Percentiles rank a stretch among this genome's conserved stretches.
These are phyloP conservation scores for Morpho achilles DNA, from an alignment of 2,888 invertebrate genomes.

Conservation along the genomic window DNA sequence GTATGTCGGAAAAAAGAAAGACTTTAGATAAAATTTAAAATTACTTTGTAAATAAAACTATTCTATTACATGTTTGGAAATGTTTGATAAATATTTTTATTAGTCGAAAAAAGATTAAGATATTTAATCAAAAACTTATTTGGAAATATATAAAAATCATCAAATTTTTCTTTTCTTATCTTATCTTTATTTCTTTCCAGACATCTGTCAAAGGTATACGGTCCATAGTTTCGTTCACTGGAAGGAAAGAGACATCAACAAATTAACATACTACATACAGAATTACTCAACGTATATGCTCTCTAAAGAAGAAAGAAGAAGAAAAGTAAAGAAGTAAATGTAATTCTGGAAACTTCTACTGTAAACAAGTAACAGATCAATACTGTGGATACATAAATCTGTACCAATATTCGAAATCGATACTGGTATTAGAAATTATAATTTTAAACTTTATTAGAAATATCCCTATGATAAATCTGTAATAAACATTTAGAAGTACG, in stretches of 20 bases:
- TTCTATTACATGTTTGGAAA: no score
- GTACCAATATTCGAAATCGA: no score
- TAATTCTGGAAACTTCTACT: neutral
- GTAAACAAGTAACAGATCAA: neutral
- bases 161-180: neutral
- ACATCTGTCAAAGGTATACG: slow-evolving; percentile 92
- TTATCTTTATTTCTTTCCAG: slow-evolving; percentile 70
- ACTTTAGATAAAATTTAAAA: neutral
- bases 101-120: no score
- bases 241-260: slow-evolving; percentile 80
- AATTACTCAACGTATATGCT: neutral
- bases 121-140: no score
- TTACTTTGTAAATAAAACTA: neutral
- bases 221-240: slow-evolving; percentile 90
- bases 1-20: neutral
- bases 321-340: neutral
- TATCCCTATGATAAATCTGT: no score
- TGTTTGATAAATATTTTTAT: no score
- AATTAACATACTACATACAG: slow-evolving; percentile 29
- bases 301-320: neutral
- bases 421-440: no score
- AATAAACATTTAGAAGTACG: no score
- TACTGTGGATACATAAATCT: neutral
- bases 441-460: no score
- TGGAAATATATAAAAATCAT: no score